A percentile compares a stretch with the other conserved stretches of the same genome.
Conservation (phyloP, 2,797 vertebrate genomes). For the Rachycentron canadum region DNA sequence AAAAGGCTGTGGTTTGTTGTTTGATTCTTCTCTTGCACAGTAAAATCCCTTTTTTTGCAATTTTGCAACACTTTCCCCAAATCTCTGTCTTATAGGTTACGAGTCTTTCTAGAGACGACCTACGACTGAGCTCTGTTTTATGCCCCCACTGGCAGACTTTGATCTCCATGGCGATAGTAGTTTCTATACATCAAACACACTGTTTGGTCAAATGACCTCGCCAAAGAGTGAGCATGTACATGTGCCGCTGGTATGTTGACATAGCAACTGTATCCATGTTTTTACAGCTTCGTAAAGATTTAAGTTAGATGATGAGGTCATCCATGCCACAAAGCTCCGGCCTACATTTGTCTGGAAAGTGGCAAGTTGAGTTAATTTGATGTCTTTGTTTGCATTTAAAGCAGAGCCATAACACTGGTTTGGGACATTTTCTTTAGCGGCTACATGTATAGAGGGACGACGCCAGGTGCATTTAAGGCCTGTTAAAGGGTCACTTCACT, state of each 20-base stretch:
- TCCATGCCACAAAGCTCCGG: conserved; percentile 46
- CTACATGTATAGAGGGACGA: not conserved
- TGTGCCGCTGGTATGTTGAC: conserved; percentile 52
- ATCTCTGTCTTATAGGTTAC: not conserved
- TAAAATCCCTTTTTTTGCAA: conserved; percentile 14
- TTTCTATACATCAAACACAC: conserved; percentile 12
- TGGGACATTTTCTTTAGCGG: conserved; percentile 2
- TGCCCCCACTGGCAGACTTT: not conserved
- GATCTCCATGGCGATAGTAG: not conserved
- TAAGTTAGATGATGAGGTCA: conserved; percentile 70
- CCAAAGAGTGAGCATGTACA: conserved; percentile 11
- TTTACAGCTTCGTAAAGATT: conserved; percentile 63
- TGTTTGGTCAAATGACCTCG: conserved; percentile 5
- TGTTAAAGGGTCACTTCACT: not conserved
- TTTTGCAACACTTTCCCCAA: conserved; percentile 7
- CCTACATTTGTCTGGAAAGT: conserved; percentile 59
- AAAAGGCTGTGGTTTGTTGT: conserved; percentile 24
- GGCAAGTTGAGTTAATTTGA: conserved; percentile 49
- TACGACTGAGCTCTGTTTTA: not conserved
- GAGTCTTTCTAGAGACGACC: not conserved
- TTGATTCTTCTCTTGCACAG: conserved; percentile 23
- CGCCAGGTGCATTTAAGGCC: not conserved
- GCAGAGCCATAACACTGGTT: conserved; percentile 14
- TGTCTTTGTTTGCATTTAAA: conserved; percentile 61
- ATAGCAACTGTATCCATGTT: conserved; percentile 72